phyloP scores from a whole-genome alignment of 2,797 vertebrate species.

The Sparus aurata region DNA sequence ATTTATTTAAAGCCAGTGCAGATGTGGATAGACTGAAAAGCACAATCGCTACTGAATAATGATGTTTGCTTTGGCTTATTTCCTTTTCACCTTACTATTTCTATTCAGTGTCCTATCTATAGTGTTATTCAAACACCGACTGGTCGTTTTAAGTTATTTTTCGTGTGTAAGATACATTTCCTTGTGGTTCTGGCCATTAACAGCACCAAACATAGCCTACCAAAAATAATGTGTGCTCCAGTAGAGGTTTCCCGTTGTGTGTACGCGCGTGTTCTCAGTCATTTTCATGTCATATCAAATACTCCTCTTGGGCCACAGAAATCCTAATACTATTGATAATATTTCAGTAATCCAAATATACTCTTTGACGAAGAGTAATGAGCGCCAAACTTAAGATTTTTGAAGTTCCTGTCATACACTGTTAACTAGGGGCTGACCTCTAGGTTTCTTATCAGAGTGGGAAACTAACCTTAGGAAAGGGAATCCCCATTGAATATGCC shows the following conservation, averaged over 20 bases:
- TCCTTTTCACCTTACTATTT: not conserved
- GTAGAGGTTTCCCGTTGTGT: not conserved
- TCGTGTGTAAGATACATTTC: not conserved
- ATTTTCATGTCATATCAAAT: not conserved
- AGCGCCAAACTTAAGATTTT: not conserved
- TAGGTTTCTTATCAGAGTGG: not conserved
- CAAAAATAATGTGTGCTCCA: not conserved
- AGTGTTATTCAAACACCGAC: not conserved
- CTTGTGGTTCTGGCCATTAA: constrained; percentile 1
- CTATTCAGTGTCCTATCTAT: not conserved
- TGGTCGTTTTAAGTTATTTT: not conserved
- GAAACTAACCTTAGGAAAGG: not conserved
- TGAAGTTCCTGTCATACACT: not conserved
- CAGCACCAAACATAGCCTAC: constrained; percentile 9
- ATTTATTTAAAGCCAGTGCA: not conserved
- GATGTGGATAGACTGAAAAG: too few species aligned
- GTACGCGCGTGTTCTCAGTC: not conserved
- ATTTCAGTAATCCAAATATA: not conserved
- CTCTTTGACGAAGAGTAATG: not conserved
- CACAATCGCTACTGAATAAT: not conserved
- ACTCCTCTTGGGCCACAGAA: not conserved
- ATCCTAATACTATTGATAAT: not conserved
- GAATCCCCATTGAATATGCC: not conserved
- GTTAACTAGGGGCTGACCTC: not conserved
- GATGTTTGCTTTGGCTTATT: not conserved